Evolutionary conservation across 2,888 invertebrate genomes (phyloP), one percentile per base, ranked within the genome.

Genomic region (Amblyjoppa proteus): DNA sequence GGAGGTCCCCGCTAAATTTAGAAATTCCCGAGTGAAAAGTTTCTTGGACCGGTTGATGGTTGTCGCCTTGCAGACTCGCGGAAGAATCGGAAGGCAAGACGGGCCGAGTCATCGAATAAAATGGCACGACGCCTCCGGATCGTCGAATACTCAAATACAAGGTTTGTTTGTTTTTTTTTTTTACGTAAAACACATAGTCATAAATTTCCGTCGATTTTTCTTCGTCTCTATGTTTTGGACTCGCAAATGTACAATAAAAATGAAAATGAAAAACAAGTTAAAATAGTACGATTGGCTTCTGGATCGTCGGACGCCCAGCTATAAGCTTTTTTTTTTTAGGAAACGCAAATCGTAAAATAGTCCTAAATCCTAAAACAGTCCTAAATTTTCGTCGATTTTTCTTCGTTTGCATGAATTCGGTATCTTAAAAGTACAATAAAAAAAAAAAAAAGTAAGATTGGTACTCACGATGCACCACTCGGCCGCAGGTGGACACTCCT

Each of bases 391-490:
- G n/a, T n/a, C n/a, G 53, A 20, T 53, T 6, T 4, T 53, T n/a
- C 4, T 16, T 11, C 41, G 41, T n/a, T 53, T 53, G 6, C 1
- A 53, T n/a, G 9, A 9, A 49, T 49, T 49, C 5, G 16, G 45
- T 16, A 3, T 49, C 13, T 49, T 0, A 49, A 4, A 4, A 16
- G 13, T 49, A 34, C n/a, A 64, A 16, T 64, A n/a, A 34, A 13
- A 45, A 49, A 34, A 45, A 49, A 34, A 56, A 41, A 20, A 20
- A 56, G 28, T 3, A 53, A 51, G 78, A 73, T 75, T 71, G 61
- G 56, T 92, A 97, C 97, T 97, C 94, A 97, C 97, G 94, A 97
- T 97, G 94, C 97, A 97, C 94, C 96, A 97, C 87, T 95, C 95
- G 5, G 96, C 95, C 87, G 94, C 92, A 88, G 94, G 93, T 80